phyloP scores from a whole-genome alignment of 2,888 invertebrate genomes.

The Agonopterix heracliana region DNA sequence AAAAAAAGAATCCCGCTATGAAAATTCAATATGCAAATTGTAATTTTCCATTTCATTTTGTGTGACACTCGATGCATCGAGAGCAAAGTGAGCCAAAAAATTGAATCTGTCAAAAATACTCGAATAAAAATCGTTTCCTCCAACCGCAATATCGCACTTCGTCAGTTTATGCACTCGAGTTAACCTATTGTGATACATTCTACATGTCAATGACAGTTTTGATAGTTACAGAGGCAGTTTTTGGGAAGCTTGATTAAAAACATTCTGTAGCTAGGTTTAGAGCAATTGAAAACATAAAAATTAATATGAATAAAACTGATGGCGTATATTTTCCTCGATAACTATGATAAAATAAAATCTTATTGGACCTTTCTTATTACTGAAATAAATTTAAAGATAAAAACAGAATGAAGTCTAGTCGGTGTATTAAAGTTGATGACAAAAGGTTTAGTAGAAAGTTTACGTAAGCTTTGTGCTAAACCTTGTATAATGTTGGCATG shows the following conservation, averaged over 20 bases:
- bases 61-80: conserved; percentile 32
- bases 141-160: conserved; percentile 10
- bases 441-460: not conserved
- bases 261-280: no score
- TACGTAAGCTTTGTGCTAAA: not conserved
- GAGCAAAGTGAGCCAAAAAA: conserved; percentile 26
- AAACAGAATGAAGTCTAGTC: not conserved
- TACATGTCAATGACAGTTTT: no score
- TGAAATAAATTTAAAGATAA: not conserved
- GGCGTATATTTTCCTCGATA: no score
- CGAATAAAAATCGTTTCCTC: conserved; percentile 9
- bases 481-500: conserved; percentile 18
- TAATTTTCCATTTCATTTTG: conserved; percentile 42
- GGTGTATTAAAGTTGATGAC: conserved; percentile 6
- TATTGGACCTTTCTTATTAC: not conserved
- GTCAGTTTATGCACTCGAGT: not conserved
- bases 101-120: conserved; percentile 12
- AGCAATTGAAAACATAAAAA: no score
- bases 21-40: conserved; percentile 23
- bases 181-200: not conserved
- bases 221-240: no score
- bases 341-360: not conserved
- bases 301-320: no score
- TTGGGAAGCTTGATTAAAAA: no score
- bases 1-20: no score